phyloP scores from a whole-genome alignment of 2,888 invertebrate genomes.

The Marasmarcha lunaedactyla region DNA sequence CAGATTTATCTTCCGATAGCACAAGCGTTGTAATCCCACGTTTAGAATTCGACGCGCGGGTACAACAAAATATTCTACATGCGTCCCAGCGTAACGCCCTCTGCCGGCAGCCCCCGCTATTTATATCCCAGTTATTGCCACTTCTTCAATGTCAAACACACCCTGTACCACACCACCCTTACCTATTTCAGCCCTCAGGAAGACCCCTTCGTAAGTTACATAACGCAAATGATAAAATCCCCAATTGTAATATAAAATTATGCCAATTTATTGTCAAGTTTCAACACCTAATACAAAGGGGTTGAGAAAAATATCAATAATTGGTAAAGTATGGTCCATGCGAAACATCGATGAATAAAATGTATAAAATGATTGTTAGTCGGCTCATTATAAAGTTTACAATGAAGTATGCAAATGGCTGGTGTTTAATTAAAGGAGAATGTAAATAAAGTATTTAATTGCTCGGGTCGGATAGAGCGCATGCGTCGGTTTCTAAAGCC shows the following conservation, averaged over 20 bases:
- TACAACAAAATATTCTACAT: conserved; percentile 65
- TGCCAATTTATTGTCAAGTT: conserved; percentile 61
- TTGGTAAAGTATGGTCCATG: conserved; percentile 2
- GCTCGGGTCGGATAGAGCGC: no score
- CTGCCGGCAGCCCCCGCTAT: conserved; percentile 57
- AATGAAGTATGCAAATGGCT: no score
- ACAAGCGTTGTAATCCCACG: conserved; percentile 68
- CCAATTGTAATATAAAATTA: conserved; percentile 52
- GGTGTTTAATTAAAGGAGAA: no score
- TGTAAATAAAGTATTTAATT: no score
- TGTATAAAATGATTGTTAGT: no score
- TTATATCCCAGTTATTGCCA: conserved; percentile 71
- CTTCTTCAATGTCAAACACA: conserved; percentile 72
- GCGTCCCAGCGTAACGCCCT: conserved; percentile 66
- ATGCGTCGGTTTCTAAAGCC: no score
- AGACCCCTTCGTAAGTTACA: conserved; percentile 57
- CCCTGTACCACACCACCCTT: conserved; percentile 43
- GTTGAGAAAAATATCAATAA: no score
- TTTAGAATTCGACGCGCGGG: conserved; percentile 45
- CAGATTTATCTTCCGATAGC: no score
- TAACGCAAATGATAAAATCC: conserved; percentile 53
- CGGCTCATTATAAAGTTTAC: no score
- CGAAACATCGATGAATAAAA: neutral
- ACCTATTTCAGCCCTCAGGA: conserved; percentile 21
- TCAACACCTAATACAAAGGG: conserved; percentile 15